Evolutionary conservation across 2,113 vertebrate genomes (phyloP).

Genomic region (Argyrosomus japonicus): DNA sequence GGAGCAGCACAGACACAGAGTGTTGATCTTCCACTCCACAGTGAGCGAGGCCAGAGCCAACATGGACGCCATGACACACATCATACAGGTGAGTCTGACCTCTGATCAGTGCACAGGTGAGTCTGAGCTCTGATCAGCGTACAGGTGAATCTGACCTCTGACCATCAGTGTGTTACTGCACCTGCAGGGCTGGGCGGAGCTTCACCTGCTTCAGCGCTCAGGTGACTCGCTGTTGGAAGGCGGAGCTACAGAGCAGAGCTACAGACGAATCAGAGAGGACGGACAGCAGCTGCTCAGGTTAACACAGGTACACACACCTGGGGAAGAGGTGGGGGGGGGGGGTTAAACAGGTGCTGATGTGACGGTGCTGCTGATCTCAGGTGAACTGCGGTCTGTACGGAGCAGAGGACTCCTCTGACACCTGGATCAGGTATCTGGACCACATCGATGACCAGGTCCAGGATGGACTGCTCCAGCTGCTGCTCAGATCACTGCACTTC

Average conservation of each 20-base stretch:
- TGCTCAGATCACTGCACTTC: conserved; percentile 80
- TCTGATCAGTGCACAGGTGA: conserved; percentile 13
- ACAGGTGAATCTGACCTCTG: background rate
- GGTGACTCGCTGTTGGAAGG: conserved; percentile 27
- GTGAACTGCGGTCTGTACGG: conserved; percentile 83
- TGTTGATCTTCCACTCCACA: background rate
- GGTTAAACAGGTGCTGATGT: background rate
- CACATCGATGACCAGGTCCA: conserved; percentile 78
- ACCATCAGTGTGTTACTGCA: background rate
- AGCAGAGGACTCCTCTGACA: conserved; percentile 42
- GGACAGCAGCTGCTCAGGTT: conserved; percentile 33
- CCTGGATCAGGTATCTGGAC: conserved; percentile 81
- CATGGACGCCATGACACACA: conserved; percentile 28
- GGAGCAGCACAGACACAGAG: background rate
- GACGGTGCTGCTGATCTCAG: conserved; percentile 63
- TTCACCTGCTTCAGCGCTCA: conserved; percentile 34
- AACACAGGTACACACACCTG: conserved; percentile 34
- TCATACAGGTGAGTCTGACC: conserved; percentile 26
- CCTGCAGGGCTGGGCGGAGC: conserved; percentile 39
- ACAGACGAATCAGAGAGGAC: conserved; percentile 9
- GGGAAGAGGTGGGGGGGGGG: fast-evolving
- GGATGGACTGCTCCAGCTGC: conserved; percentile 72
- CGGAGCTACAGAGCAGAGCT: conserved; percentile 21
- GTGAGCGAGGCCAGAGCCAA: conserved; percentile 46
- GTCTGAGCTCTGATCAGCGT: background rate